Conservation (phyloP, 1,140 invertebrate genomes). For the Neocloeon triangulifer region DNA sequence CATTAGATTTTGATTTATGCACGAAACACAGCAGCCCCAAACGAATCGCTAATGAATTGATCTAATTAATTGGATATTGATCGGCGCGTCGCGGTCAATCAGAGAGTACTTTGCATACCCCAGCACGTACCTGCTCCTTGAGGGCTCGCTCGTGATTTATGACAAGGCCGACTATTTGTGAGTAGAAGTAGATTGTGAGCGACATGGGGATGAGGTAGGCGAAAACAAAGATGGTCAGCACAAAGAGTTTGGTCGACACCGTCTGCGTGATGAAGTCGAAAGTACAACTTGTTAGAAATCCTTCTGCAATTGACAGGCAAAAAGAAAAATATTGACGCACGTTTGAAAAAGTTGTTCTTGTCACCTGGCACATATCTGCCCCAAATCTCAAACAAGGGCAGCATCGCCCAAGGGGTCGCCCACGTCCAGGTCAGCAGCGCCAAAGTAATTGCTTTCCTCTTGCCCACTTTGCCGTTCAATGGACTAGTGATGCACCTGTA, state of each 20-base stretch:
- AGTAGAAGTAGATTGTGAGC: slow-evolving; percentile 44
- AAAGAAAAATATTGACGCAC: too few relatives aligned
- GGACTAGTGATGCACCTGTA: slow-evolving; percentile 14
- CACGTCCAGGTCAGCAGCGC: slow-evolving; percentile 13
- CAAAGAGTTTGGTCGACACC: slow-evolving; percentile 25
- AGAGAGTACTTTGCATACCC: too few relatives aligned
- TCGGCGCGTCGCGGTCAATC: too few relatives aligned
- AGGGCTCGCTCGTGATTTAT: too few relatives aligned
- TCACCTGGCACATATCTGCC: slow-evolving; percentile 14
- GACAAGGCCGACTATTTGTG: slow-evolving; percentile 38
- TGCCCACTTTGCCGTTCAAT: slow-evolving; percentile 11
- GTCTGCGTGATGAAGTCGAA: slow-evolving; percentile 42
- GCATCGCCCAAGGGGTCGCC: slow-evolving; percentile 12
- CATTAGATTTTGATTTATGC: too few relatives aligned
- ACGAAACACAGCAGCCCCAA: slow-evolving; percentile 12
- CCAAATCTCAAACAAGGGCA: slow-evolving; percentile 15
- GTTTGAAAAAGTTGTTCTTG: background rate
- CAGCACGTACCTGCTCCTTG: too few relatives aligned
- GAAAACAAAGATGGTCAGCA: slow-evolving; percentile 38
- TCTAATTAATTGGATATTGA: too few relatives aligned
- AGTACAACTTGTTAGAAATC: slow-evolving; percentile 54
- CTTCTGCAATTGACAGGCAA: too few relatives aligned
- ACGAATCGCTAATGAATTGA: slow-evolving; percentile 11
- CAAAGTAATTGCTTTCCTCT: slow-evolving; percentile 10
- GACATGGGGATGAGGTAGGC: slow-evolving; percentile 43